Conservation (phyloP, 2,113 vertebrate species). For the Syngnathoides biaculeatus region DNA sequence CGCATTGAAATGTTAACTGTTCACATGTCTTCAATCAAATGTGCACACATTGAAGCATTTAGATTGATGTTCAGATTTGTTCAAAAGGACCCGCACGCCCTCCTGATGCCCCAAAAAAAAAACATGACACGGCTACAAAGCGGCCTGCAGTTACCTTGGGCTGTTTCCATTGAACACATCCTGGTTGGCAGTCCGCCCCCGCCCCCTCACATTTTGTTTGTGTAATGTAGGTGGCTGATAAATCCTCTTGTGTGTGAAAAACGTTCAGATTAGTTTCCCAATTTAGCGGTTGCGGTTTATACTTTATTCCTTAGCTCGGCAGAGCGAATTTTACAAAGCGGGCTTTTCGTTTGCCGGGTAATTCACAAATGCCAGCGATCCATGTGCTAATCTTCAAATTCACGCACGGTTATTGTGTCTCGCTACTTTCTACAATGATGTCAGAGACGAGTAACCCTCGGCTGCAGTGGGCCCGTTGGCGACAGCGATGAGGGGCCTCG, state of each 20-base stretch:
- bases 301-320: too few relatives aligned
- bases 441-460: background rate
- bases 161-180: background rate
- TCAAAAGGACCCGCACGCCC: background rate
- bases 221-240: background rate
- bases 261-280: too few relatives aligned
- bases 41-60: background rate
- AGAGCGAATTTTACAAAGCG: too few relatives aligned
- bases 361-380: background rate
- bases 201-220: too few relatives aligned
- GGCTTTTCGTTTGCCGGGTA: background rate
- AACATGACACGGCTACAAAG: background rate
- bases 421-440: background rate
- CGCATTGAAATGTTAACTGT: background rate
- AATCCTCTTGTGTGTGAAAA: too few relatives aligned
- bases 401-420: background rate
- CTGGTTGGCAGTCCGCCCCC: too few relatives aligned
- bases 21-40: background rate
- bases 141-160: background rate
- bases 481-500: background rate
- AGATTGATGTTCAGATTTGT: background rate
- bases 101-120: background rate
- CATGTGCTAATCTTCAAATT: background rate
- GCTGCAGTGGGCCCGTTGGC: background rate
- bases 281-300: too few relatives aligned